Evolutionary conservation across 2,113 vertebrate genomes (phyloP).

Genomic region (Carassius gibelio): DNA sequence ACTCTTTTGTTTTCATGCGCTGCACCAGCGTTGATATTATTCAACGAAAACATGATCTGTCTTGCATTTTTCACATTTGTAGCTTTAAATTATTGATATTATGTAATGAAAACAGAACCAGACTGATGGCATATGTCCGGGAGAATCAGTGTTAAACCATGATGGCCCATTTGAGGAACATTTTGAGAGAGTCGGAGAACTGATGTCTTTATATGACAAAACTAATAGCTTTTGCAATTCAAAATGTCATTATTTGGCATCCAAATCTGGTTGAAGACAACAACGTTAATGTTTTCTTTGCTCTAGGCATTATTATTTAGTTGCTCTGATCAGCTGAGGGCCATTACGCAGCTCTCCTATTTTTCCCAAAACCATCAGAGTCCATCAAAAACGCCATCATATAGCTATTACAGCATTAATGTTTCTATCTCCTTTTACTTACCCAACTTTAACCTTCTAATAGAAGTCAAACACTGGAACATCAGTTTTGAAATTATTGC

Average conservation of each 20-base stretch:
- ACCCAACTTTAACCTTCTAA: background rate
- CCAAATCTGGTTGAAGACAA: background rate
- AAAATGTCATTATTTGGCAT: background rate
- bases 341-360: constrained; percentile 24
- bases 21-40: background rate
- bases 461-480: background rate
- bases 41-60: background rate
- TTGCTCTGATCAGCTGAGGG: constrained; percentile 19
- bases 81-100: background rate
- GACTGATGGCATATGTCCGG: background rate
- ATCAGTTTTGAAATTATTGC: background rate
- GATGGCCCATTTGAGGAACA: background rate
- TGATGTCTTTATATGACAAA: background rate
- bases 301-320: constrained; percentile 25
- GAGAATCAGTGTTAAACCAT: background rate
- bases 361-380: constrained; percentile 11
- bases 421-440: background rate
- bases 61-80: background rate
- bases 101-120: background rate
- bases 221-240: background rate
- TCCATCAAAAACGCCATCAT: constrained; percentile 4
- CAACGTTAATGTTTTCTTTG: constrained; percentile 9
- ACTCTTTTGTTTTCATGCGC: constrained; percentile 16
- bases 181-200: background rate
- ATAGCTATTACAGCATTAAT: constrained; percentile 1